phyloP scores from a whole-genome alignment of 1,140 invertebrate species.

The Apis cerana region DNA sequence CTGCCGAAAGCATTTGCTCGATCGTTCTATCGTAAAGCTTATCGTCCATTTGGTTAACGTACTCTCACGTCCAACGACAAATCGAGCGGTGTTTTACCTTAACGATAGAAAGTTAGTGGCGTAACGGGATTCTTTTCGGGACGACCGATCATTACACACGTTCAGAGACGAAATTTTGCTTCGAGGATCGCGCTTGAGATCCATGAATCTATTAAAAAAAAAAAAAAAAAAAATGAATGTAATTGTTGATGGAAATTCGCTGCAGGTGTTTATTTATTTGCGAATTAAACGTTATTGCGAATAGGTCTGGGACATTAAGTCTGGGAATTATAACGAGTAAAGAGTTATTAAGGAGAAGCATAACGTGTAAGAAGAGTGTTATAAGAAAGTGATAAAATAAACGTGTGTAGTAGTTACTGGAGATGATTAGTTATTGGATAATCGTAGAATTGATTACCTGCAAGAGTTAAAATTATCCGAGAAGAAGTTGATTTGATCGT shows the following conservation, averaged over 20 bases:
- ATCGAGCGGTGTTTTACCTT: conserved; percentile 21
- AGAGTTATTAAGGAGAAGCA: no score
- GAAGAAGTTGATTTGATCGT: no score
- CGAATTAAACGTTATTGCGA: no score
- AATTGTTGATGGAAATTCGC: neutral
- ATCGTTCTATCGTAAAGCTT: neutral
- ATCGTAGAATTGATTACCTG: no score
- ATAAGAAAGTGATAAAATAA: no score
- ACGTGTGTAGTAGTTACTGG: no score
- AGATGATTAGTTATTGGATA: no score
- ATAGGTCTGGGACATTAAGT: no score
- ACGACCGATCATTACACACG: neutral
- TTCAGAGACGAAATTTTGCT: neutral
- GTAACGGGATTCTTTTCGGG: conserved; percentile 21
- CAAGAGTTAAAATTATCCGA: no score
- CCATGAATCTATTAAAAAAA: no score
- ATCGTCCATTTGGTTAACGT: neutral
- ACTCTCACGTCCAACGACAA: neutral
- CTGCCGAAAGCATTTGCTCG: neutral
- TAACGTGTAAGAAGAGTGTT: no score
- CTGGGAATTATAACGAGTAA: no score
- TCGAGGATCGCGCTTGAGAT: neutral
- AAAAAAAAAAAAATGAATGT: neutral
- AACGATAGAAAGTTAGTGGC: conserved; percentile 23
- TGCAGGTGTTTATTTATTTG: neutral